Evolutionary conservation across 2,888 invertebrate species (phyloP), one percentile per base, ranked within the genome.

Genomic region (Drosophila affinis): DNA sequence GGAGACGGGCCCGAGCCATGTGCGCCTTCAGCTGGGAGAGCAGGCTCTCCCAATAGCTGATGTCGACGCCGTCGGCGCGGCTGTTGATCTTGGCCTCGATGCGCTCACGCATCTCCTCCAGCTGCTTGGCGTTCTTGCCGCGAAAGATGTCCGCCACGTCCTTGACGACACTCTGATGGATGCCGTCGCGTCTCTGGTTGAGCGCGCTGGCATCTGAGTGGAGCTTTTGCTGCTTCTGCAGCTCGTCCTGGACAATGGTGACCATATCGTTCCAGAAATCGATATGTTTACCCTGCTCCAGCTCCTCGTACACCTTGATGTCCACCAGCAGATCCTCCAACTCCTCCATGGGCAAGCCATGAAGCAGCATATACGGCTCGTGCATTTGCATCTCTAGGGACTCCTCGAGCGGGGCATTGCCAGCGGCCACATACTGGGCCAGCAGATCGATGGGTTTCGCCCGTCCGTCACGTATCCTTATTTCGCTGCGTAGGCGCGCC

Each of bases 321-420:
- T 99, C 99, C 81, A 97, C 99, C 0, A 98, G 94, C 17, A 99
- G 93, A 93, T 99, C 99, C 91, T 99, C 99, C 24, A 99, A 93
- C 91, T 99, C 99, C 78, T 96, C 95, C 7, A 96, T 94, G 17
- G 96, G 96, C 62, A 99, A 93, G 0, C 99, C 98, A 90, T 98
- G 97, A 1, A 99, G 94, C 91, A 98, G 98, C 0, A 97, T 97
- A 91, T 99, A 98, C 0, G 99, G 99, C 91, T 99, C 99, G 90
- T 98, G 98, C 97, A 99, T 98, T 93, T 99, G 98, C 97, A 99
- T 98, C 93, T 99, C 99, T 27, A 99, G 96, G 0, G 98, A 97
- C 86, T 98, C 96, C 58, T 97, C 97, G 77, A 96, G 94, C 83
- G 97, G 96, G 88, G 98, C 97, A 0, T 97, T 96, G 14, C 80